Percentiles rank a stretch among this genome's conserved stretches.
Evolutionary conservation across 2,797 vertebrate species (phyloP).

Genomic region (Anniella stebbinsi): DNA sequence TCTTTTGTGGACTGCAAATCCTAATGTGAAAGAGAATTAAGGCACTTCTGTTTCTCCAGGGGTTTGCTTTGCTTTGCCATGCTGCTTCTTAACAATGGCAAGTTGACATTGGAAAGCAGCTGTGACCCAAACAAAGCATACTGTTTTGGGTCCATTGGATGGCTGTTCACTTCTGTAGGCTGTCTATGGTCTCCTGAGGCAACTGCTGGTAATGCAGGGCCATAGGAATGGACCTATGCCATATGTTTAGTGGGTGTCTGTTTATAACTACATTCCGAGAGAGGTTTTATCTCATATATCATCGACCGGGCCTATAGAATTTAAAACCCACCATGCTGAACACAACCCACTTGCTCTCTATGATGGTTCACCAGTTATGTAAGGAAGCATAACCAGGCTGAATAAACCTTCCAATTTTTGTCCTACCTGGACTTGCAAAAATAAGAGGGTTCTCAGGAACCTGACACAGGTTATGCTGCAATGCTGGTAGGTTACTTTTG

Average conservation of each 20-base stretch:
- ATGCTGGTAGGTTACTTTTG: too few species aligned
- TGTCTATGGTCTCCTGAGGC: neutral
- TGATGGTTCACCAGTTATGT: neutral
- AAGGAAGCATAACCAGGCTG: too few species aligned
- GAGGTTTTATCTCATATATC: too few species aligned
- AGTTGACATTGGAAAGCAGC: constrained; percentile 47
- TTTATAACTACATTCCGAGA: too few species aligned
- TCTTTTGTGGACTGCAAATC: constrained; percentile 28
- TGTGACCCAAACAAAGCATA: constrained; percentile 49
- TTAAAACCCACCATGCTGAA: too few species aligned
- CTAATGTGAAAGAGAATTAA: constrained; percentile 31
- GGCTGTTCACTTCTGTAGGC: neutral
- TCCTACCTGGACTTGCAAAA: too few species aligned
- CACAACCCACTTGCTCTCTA: neutral
- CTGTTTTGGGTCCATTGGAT: neutral
- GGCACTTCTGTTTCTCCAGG: neutral
- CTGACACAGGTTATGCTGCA: too few species aligned
- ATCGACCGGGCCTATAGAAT: too few species aligned
- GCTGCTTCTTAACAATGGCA: constrained; percentile 56
- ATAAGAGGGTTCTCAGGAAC: too few species aligned
- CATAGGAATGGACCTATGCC: too few species aligned
- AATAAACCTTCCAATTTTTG: too few species aligned
- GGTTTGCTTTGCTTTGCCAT: constrained; percentile 55
- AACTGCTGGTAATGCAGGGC: neutral
- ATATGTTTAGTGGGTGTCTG: neutral